phyloP scores from a whole-genome alignment of 1,140 invertebrate species.

The Olivierus martensii region DNA sequence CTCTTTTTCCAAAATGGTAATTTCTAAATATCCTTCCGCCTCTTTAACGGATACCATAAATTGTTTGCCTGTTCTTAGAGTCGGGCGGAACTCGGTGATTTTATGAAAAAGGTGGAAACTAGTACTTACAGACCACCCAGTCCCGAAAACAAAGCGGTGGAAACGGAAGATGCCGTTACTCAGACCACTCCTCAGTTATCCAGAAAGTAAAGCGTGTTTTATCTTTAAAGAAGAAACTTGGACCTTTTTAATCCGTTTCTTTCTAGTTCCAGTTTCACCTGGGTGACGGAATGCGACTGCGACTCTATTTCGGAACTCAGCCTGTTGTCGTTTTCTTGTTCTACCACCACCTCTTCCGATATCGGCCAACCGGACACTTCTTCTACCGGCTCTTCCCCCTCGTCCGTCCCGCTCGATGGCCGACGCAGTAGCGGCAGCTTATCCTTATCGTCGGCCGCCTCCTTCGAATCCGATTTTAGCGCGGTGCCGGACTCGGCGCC shows the following conservation, averaged over 20 bases:
- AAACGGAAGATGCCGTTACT: constrained; percentile 6
- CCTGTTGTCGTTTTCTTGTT: constrained; percentile 1
- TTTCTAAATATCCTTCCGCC: background rate
- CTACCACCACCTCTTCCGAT: background rate
- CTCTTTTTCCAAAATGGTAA: background rate
- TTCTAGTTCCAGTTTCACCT: constrained; percentile 14
- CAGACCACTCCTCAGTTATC: constrained; percentile 10
- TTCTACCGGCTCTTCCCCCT: no score
- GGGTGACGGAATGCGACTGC: constrained; percentile 15
- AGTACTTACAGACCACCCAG: background rate
- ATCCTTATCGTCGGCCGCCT: no score
- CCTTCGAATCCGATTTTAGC: no score
- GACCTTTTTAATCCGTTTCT: background rate
- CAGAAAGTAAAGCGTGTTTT: background rate
- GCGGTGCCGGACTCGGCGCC: no score
- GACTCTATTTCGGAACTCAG: constrained; percentile 4
- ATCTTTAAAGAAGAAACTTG: no score
- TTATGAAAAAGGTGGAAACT: constrained; percentile 4
- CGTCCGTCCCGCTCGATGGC: no score
- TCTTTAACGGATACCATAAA: background rate
- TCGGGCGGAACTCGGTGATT: constrained; percentile 3
- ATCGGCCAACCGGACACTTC: no score
- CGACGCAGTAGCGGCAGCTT: no score
- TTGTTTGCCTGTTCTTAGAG: constrained; percentile 1
- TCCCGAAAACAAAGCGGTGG: constrained; percentile 3